Percentiles rank a stretch among this genome's conserved stretches.
Evolutionary conservation across 2,113 vertebrate species (phyloP).

Genomic region (Melospiza melodia): DNA sequence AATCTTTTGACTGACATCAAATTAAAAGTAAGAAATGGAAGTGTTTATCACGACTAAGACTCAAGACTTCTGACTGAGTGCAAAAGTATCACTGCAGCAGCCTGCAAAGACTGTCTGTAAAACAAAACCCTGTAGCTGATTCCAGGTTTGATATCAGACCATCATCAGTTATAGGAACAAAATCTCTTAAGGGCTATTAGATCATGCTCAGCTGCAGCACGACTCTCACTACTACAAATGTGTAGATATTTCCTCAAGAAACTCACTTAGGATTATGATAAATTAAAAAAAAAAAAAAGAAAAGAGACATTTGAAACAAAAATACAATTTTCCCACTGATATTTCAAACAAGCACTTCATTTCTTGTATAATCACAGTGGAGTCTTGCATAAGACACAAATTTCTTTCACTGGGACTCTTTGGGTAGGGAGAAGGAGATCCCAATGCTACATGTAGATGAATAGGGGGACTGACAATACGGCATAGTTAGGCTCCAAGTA

Average conservation of each 20-base stretch:
- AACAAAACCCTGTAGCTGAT: neutral
- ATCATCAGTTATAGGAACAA: neutral
- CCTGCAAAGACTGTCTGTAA: neutral
- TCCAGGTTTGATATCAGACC: neutral
- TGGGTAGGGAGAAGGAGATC: neutral
- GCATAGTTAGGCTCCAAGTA: neutral
- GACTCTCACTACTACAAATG: neutral
- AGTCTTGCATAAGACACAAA: neutral
- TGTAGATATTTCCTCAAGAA: neutral
- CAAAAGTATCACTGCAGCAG: neutral
- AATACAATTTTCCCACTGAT: neutral
- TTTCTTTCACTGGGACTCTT: neutral
- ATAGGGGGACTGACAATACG: neutral
- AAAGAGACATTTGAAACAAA: neutral
- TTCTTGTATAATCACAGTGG: neutral
- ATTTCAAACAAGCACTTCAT: neutral
- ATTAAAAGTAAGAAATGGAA: neutral
- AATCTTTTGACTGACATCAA: neutral
- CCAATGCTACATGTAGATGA: neutral
- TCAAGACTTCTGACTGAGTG: neutral
- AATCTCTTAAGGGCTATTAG: neutral
- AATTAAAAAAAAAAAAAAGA: neutral
- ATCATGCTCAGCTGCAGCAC: neutral
- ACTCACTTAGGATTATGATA: neutral
- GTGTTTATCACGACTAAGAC: neutral